Evolutionary conservation across 2,113 vertebrate genomes (phyloP), one percentile per base, ranked within the genome.

Genomic region (Triplophysa tibetana): DNA sequence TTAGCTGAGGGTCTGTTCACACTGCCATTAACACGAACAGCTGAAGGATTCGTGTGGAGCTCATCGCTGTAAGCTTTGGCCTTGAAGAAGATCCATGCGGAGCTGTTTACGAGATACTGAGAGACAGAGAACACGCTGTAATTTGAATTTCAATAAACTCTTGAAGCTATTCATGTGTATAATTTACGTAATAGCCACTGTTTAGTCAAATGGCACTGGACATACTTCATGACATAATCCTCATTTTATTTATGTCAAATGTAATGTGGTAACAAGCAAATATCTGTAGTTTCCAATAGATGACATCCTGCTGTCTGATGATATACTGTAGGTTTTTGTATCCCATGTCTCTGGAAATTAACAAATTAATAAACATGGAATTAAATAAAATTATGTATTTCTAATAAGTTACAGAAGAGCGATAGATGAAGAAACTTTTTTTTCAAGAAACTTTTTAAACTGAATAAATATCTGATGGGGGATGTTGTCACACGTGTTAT

Each of bases 51-150:
- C 70, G 61, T 81, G 70, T 60, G 58, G 64, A 80, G 78, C 58
- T 54, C 81, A 75, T 80, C 66, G 66, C 77, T 69, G 83, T 77
- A 77, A 79, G 72, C 54, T 81, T 81, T 87, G 82, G 82, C 78
- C 38, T 77, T 56, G 80, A 64, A 41, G 48, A 23, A 81, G 56
- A 65, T 79, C 58, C 85, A 82, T 54, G 81, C 83, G 64, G 86
- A 84, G 81, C 75, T 78, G 81, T 87, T 85, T 87, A 85, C 45
- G 85, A 82, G 80, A 58, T 67, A 70, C 76, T 43, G 64, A 68
- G 81, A 85, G 81, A 85, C 21, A 66, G 77, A 58, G 69, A 67
- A 77, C 54, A 33, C 70, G 58, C 72, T 78, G 82, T 70, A n/a
- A 64, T 84, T 75, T 75, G 76, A 82, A 79, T 81, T 84, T 83